Evolutionary conservation across 2,797 vertebrate species (phyloP).

Genomic region (Mormyrus proboscirostris): DNA sequence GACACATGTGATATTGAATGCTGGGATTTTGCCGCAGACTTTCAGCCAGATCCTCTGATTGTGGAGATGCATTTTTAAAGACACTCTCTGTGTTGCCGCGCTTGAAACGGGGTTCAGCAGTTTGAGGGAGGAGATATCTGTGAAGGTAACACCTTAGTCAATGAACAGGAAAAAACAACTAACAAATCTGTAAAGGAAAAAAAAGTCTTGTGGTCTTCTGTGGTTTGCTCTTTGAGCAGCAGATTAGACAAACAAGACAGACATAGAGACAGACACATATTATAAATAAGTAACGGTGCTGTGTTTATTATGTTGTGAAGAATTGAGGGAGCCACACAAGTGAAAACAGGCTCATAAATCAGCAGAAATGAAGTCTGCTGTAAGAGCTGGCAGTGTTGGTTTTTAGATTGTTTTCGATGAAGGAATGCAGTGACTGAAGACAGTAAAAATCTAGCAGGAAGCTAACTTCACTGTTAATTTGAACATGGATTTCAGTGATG

Average conservation of each 20-base stretch:
- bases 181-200: background rate
- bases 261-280: background rate
- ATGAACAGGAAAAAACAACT: slow-evolving; percentile 8
- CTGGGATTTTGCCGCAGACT: slow-evolving; percentile 51
- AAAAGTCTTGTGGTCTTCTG: background rate
- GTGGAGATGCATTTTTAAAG: slow-evolving; percentile 41
- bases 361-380: background rate
- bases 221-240: background rate
- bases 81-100: slow-evolving; percentile 33
- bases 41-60: slow-evolving; percentile 54
- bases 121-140: slow-evolving; percentile 57
- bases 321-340: background rate
- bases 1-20: slow-evolving; percentile 48
- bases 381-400: background rate
- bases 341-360: background rate
- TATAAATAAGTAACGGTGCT: background rate
- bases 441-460: background rate
- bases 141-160: slow-evolving; percentile 11
- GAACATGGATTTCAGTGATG: background rate
- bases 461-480: background rate
- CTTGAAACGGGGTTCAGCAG: slow-evolving; percentile 47
- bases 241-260: background rate
- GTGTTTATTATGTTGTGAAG: background rate
- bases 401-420: background rate
- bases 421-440: background rate